phyloP scores from a whole-genome alignment of 2,113 vertebrate genomes.

The Perca flavescens region DNA sequence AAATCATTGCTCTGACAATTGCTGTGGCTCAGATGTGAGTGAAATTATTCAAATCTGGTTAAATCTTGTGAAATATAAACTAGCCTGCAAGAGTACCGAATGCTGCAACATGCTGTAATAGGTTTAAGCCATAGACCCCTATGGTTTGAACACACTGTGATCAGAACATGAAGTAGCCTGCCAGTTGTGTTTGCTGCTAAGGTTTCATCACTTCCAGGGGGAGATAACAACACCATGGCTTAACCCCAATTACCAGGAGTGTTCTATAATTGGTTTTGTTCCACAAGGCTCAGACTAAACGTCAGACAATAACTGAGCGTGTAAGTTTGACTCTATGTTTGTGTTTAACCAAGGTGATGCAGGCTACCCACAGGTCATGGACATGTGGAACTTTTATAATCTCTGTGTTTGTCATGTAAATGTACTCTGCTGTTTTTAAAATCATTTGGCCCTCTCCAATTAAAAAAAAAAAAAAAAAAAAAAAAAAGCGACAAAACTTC shows the following conservation, averaged over 20 bases:
- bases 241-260: constrained; percentile 33
- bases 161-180: constrained; percentile 25
- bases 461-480: not conserved
- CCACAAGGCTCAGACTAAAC: constrained; percentile 34
- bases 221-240: constrained; percentile 34
- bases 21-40: constrained; percentile 29
- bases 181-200: constrained; percentile 23
- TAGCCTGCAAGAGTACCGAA: constrained; percentile 22
- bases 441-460: not conserved
- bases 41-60: constrained; percentile 51
- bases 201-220: constrained; percentile 25
- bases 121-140: not conserved
- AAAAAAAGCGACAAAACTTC: not conserved
- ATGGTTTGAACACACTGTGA: constrained; percentile 17
- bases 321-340: constrained; percentile 3
- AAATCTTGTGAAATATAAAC: constrained; percentile 50
- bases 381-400: not conserved
- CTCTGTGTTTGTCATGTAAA: not conserved
- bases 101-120: constrained; percentile 59
- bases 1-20: constrained; percentile 34
- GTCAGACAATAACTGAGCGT: constrained; percentile 12
- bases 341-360: not conserved
- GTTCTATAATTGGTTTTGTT: constrained; percentile 51
- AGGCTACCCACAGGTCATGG: not conserved
- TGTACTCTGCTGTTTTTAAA: not conserved